Conservation (phyloP, 2,888 invertebrate genomes). For the Drosophila buzzatii region DNA sequence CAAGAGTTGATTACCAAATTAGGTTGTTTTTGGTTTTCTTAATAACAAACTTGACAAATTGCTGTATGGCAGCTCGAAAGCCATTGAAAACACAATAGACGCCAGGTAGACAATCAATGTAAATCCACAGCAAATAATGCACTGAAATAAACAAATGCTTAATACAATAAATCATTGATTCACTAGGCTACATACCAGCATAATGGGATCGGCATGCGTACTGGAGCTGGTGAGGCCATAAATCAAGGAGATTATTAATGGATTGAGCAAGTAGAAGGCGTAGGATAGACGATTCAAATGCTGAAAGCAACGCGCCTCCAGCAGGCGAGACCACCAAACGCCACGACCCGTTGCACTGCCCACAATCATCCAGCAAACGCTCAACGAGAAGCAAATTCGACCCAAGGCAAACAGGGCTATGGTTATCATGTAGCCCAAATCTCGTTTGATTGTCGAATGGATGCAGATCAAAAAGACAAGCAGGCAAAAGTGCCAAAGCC, state of each 20-base stretch:
- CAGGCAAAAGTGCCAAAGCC: conserved; percentile 82
- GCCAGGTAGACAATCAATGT: conserved; percentile 81
- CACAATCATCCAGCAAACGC: conserved; percentile 87
- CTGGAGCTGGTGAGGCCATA: conserved; percentile 83
- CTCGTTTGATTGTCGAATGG: conserved; percentile 83
- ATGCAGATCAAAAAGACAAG: conserved; percentile 80
- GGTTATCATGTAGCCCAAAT: conserved; percentile 85
- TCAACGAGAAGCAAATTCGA: conserved; percentile 86
- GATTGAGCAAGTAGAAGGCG: conserved; percentile 87
- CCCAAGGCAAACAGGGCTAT: conserved; percentile 86
- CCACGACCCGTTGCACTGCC: conserved; percentile 87
- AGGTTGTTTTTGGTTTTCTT: conserved; percentile 60
- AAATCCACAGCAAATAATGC: conserved; percentile 81
- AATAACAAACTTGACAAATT: conserved; percentile 81
- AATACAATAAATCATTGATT: background rate
- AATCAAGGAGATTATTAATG: conserved; percentile 86
- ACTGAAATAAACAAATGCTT: conserved; percentile 49
- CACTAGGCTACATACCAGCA: conserved; percentile 75
- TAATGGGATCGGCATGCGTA: conserved; percentile 83
- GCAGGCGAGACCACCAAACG: conserved; percentile 84
- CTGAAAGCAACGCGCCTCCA: conserved; percentile 83
- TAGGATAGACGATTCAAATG: conserved; percentile 87
- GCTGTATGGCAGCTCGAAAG: conserved; percentile 84
- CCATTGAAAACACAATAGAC: conserved; percentile 82
- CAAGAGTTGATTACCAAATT: conserved; percentile 52